Evolutionary conservation across 2,797 vertebrate species (phyloP), one percentile per base, ranked within the genome.

Genomic region (Eutrigla gurnardus): DNA sequence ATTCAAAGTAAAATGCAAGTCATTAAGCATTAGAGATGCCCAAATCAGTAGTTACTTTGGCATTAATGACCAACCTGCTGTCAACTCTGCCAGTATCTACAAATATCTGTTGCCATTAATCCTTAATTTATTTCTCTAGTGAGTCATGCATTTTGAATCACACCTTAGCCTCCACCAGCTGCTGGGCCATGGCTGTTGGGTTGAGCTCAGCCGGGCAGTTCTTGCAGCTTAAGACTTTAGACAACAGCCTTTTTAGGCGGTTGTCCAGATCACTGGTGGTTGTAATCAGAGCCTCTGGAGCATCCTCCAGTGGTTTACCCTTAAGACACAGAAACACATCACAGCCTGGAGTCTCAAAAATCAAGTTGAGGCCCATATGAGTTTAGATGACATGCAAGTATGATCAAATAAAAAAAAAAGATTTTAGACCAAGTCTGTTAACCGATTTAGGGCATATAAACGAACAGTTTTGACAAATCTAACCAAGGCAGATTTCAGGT

Each of bases 111-210:
- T 43, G 4, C 63, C 17, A 64, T 36, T 12, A 55, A 7, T 18
- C 0, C 37, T 33, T 9, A 52, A 7, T 15, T 9, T 39, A 45
- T 17, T 49, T 59, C 12, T 65, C 10, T 6, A 5, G 10, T 65
- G 8, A 80, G 10, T 65, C 39, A 47, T 58, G 40, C n/a, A 57
- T 36, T 43, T 2, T 25, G 4, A 55, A 13, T 78, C 94, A 57
- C 91, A 99, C 98, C 96, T 97, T 93, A 74, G 95, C 94, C 57
- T 96, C 95, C 77, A 95, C 90, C 43, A 98, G 89, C 86, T 97
- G 96, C 83, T 90, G 93, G 43, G 91, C 90, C 96, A 97, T 94
- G 67, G 94, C 92, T 54, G 88, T 68, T 0, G 93, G 88, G 85
- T 93, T 93, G 57, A 98, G 93, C 77, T 95, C 93, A 52, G 95